Conservation (phyloP, 2,113 vertebrate genomes). For the Hemicordylus capensis region DNA sequence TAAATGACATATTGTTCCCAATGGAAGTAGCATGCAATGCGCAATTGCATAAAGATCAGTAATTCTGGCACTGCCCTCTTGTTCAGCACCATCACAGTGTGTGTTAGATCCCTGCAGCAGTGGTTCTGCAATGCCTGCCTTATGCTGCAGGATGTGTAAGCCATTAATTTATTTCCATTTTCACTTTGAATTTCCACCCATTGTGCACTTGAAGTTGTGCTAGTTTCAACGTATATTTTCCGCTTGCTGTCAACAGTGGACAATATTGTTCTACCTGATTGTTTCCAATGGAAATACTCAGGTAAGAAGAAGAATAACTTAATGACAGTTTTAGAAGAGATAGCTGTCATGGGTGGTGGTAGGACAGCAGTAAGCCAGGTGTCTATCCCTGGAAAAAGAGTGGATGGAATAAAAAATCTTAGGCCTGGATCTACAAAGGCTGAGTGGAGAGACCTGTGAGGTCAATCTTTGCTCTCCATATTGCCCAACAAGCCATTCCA, state of each 20-base stretch:
- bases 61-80: no score
- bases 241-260: background rate
- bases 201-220: background rate
- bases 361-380: background rate
- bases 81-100: no score
- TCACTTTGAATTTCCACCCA: background rate
- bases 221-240: background rate
- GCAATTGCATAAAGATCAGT: no score
- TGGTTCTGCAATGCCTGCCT: no score
- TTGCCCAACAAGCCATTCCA: background rate
- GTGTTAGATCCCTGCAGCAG: no score
- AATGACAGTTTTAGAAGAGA: background rate
- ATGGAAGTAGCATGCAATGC: no score
- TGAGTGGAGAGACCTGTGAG: background rate
- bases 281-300: no score
- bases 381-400: background rate
- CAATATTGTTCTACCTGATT: background rate
- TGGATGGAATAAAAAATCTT: background rate
- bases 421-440: background rate
- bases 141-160: no score
- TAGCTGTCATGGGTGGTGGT: no score
- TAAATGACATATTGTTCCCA: no score
- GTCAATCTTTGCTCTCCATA: background rate
- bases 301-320: background rate
- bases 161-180: background rate